These are phyloP conservation scores for Branchinecta sandiegonensis DNA, from an alignment of 2,888 invertebrate genomes.

Conservation along the genomic window DNA sequence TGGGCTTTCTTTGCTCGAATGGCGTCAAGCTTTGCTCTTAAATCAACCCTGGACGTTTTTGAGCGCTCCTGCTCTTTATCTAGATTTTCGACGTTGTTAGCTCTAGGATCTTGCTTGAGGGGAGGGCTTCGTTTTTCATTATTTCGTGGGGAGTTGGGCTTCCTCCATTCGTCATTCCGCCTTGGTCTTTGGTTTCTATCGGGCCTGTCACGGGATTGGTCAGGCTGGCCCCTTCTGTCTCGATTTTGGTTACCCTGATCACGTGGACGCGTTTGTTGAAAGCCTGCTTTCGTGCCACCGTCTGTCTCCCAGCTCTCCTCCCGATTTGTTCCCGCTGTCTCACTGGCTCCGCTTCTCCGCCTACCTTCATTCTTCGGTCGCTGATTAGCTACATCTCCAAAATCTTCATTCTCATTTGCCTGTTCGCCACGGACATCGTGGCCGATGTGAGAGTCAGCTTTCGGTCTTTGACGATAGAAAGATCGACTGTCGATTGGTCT, in stretches of 20 bases:
- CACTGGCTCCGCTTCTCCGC: background rate
- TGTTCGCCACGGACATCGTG: background rate
- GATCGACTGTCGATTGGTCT: background rate
- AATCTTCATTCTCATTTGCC: background rate
- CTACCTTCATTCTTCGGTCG: background rate
- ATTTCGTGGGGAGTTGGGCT: background rate
- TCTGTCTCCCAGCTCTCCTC: too few relatives aligned
- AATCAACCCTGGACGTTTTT: background rate
- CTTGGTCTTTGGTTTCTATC: background rate
- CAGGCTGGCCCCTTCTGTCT: background rate
- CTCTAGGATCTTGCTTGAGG: too few relatives aligned
- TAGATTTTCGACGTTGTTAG: too few relatives aligned
- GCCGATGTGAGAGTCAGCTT: background rate
- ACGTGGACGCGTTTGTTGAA: too few relatives aligned
- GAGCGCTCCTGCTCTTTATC: background rate
- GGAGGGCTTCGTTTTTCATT: background rate
- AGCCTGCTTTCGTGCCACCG: too few relatives aligned
- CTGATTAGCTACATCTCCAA: background rate
- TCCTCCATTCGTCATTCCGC: background rate
- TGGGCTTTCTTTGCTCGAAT: background rate
- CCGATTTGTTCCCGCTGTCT: background rate
- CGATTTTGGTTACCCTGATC: too few relatives aligned
- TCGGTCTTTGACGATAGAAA: conserved; percentile 1
- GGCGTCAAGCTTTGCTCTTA: background rate
- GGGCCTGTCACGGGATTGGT: too few relatives aligned